Evolutionary conservation across 2,888 invertebrate species (phyloP).

Genomic region (Parnassius glacialis): DNA sequence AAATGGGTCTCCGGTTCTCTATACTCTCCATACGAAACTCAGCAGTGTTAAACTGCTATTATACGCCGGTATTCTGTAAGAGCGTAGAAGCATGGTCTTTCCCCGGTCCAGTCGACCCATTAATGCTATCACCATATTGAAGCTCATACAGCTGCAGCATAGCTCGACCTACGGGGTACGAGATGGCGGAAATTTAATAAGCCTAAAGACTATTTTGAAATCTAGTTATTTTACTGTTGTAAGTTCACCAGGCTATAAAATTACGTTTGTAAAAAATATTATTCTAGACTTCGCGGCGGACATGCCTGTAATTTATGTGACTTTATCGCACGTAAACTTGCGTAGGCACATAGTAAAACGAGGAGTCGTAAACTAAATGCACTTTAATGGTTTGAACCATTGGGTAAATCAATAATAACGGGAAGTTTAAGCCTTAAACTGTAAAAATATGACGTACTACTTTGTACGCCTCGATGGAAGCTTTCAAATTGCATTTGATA

Average conservation of each 20-base stretch:
- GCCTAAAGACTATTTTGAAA: no score
- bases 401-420: no score
- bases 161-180: neutral
- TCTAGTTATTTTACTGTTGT: no score
- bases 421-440: neutral
- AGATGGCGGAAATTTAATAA: neutral
- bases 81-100: neutral
- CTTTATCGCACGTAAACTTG: neutral
- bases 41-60: no score
- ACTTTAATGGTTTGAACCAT: neutral
- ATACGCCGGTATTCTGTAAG: neutral
- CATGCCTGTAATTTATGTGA: neutral
- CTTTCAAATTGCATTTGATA: neutral
- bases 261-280: neutral
- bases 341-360: neutral
- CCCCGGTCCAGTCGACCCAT: no score
- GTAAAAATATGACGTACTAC: neutral
- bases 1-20: no score
- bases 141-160: neutral
- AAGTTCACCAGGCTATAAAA: neutral
- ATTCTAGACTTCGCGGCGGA: neutral
- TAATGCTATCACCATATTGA: no score
- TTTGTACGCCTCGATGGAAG: neutral
- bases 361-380: conserved; percentile 7
- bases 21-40: no score